Evolutionary conservation across 1,140 invertebrate species (phyloP), one percentile per base, ranked within the genome.

Genomic region (Cydia amplana): DNA sequence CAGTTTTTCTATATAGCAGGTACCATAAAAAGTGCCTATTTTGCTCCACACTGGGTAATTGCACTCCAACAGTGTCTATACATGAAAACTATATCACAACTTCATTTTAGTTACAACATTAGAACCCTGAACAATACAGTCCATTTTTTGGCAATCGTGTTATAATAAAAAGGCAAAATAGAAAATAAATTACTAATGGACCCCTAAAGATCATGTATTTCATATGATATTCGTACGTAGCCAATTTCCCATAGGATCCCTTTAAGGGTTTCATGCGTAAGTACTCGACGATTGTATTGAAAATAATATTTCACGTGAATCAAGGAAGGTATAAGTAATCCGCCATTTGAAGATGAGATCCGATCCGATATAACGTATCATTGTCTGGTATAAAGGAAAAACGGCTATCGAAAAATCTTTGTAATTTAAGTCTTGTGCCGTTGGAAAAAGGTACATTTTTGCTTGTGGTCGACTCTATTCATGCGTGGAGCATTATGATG

Each of bases 271-370:
- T 77, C 75, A 60, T 76, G 76, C 63, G 51, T 77, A 76, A 67
- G 28, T 77, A 73, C 72, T 73, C 32, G 20, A 72, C 49, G 72
- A 55, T 75, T 72, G 70, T 75, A 78, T 80, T 74, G 76, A 81
- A 79, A 77, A 79, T 82, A 83, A 83, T 83, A 83, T 86, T 85
- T 85, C 81, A 83, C 73, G 77, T 78, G 83, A 81, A 85, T 80
- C 76, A 78, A 73, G 75, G 67, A 78, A 80, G 77, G 78, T 83
- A 84, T 78, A 81, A 83, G 82, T 84, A 85, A 87, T 87, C 83
- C 83, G 77, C 82, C 81, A 87, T 87, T 86, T 84, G 81, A 84
- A 83, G 82, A 88, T 86, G 83, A 86, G 80, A 88, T 87, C 77
- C 74, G 80, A 81, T 81, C 81, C 77, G 79, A 83, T 81, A 82